Evolutionary conservation across 2,888 invertebrate species (phyloP).

Genomic region (Synergus gifuensis): DNA sequence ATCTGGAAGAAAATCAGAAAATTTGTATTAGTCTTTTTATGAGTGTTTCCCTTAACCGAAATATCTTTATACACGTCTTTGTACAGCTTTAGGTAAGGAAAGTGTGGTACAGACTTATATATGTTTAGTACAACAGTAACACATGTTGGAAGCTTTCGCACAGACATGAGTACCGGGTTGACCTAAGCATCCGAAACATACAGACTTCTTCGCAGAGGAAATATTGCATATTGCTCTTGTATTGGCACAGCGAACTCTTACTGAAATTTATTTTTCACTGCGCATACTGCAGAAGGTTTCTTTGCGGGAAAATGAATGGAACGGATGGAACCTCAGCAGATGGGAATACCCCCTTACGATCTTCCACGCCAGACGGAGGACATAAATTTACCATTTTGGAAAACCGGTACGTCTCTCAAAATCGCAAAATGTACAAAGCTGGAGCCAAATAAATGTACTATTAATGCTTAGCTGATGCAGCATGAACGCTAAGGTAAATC

Average conservation of each 20-base stretch:
- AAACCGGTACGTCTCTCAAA: constrained; percentile 16
- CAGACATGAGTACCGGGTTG: too few relatives aligned
- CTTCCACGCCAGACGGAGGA: background rate
- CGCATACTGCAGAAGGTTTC: constrained; percentile 18
- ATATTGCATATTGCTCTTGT: constrained; percentile 20
- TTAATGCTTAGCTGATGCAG: background rate
- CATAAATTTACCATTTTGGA: constrained; percentile 31
- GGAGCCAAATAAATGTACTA: constrained; percentile 16
- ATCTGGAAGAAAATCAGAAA: background rate
- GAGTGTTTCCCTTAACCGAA: too few relatives aligned
- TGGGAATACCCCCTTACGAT: constrained; percentile 7
- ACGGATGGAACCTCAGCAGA: background rate
- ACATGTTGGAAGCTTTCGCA: background rate
- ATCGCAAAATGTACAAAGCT: background rate
- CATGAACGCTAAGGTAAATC: background rate
- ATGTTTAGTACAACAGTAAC: background rate
- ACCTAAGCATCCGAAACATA: too few relatives aligned
- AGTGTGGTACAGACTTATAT: too few relatives aligned
- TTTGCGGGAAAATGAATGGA: constrained; percentile 30
- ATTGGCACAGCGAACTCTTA: constrained; percentile 21
- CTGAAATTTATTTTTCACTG: constrained; percentile 37
- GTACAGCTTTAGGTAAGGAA: too few relatives aligned
- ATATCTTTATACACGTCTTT: too few relatives aligned
- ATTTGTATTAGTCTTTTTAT: background rate
- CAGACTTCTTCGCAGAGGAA: background rate